phyloP scores from a whole-genome alignment of 2,888 invertebrate genomes.

The Drosophila fungiperda region DNA sequence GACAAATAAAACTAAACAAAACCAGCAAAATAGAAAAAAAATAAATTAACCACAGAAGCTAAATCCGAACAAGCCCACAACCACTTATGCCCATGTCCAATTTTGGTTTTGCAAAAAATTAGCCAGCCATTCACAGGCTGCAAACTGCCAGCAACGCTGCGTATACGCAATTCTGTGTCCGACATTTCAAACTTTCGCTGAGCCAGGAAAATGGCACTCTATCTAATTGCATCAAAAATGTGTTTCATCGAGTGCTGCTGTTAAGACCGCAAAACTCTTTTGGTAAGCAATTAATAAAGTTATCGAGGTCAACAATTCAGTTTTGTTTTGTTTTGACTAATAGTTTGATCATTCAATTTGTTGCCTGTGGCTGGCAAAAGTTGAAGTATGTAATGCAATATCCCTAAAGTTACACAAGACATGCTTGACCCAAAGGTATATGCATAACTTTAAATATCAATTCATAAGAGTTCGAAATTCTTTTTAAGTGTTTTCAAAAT shows the following conservation, averaged over 20 bases:
- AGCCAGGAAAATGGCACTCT: conserved; percentile 31
- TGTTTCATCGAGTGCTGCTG: conserved; percentile 17
- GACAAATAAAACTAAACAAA: conserved; percentile 18
- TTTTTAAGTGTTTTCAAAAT: not conserved
- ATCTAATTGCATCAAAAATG: conserved; percentile 49
- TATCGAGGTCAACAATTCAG: conserved; percentile 20
- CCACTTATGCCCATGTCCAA: conserved; percentile 46
- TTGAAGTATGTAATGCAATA: conserved; percentile 3
- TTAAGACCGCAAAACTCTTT: conserved; percentile 32
- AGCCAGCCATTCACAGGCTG: conserved; percentile 43
- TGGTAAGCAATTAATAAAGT: conserved; percentile 53
- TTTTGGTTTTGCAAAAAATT: conserved; percentile 57
- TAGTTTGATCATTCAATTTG: conserved; percentile 40
- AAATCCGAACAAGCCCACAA: conserved; percentile 37
- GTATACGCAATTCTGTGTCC: conserved; percentile 55
- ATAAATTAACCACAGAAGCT: conserved; percentile 30
- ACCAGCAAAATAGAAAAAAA: conserved; percentile 1
- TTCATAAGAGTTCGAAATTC: not conserved
- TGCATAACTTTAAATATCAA: not conserved
- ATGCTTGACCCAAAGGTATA: not conserved
- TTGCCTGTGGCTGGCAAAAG: conserved; percentile 5
- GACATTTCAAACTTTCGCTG: conserved; percentile 43
- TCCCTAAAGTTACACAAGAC: not conserved
- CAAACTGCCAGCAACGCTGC: conserved; percentile 26
- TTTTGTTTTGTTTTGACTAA: conserved; percentile 4